Evolutionary conservation across 2,888 invertebrate genomes (phyloP).

Genomic region (Stenichneumon culpator): DNA sequence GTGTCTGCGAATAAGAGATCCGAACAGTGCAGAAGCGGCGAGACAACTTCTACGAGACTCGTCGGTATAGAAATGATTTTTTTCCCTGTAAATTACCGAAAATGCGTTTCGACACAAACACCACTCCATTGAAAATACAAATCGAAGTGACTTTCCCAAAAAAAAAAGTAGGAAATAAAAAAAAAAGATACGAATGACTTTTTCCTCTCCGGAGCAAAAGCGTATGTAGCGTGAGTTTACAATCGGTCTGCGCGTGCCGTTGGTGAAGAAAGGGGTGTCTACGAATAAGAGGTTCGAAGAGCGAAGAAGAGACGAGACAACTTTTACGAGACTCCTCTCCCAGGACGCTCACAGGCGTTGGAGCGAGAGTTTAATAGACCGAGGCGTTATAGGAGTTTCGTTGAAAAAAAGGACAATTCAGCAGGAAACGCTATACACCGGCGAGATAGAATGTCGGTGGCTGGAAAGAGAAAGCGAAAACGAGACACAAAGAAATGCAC

Average conservation of each 20-base stretch:
- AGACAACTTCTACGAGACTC: no score
- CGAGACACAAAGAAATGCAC: constrained; percentile 22
- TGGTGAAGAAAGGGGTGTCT: background rate
- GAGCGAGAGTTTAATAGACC: constrained; percentile 57
- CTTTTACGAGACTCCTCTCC: constrained; percentile 46
- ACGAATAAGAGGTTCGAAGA: constrained; percentile 16
- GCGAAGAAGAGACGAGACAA: constrained; percentile 29
- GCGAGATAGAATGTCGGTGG: constrained; percentile 27
- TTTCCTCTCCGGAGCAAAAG: background rate
- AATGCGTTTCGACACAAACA: no score
- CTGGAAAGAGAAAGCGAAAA: constrained; percentile 33
- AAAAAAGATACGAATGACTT: background rate
- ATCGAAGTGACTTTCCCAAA: background rate
- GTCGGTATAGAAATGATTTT: background rate
- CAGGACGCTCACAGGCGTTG: background rate
- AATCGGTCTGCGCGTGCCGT: background rate
- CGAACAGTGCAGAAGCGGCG: no score
- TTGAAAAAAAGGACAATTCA: constrained; percentile 29
- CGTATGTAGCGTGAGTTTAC: background rate
- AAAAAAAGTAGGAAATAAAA: background rate
- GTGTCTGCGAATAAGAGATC: no score
- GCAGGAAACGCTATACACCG: constrained; percentile 1
- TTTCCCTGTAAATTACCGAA: no score
- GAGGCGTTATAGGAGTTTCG: constrained; percentile 34
- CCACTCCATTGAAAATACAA: background rate